phyloP scores from a whole-genome alignment of 2,797 vertebrate species.

The Enteromius argenteus region DNA sequence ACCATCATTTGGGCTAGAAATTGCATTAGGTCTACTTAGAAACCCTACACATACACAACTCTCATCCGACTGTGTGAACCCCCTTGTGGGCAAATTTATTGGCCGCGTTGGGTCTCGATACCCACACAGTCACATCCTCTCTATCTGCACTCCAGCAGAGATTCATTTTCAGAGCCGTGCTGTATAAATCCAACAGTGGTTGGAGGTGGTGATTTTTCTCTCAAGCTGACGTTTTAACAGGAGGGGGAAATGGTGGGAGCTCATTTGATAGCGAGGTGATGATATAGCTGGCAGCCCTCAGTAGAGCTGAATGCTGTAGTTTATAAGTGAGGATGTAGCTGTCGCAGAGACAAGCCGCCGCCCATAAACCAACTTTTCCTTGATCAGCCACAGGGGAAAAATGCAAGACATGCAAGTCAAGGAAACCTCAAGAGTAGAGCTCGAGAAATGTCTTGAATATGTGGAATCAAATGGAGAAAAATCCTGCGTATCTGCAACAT shows the following conservation, averaged over 20 bases:
- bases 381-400: conserved; percentile 59
- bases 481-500: not conserved
- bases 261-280: conserved; percentile 63
- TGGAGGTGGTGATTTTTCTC: conserved; percentile 75
- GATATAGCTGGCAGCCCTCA: conserved; percentile 69
- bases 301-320: conserved; percentile 72
- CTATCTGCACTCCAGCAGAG: conserved; percentile 63
- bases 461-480: not conserved
- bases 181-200: conserved; percentile 72
- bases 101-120: conserved; percentile 62
- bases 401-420: not conserved
- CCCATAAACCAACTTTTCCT: conserved; percentile 65
- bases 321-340: conserved; percentile 66
- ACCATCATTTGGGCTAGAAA: conserved; percentile 25
- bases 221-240: conserved; percentile 61
- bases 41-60: conserved; percentile 20
- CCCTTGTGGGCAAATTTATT: conserved; percentile 36
- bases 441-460: not conserved
- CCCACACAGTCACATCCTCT: conserved; percentile 62
- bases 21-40: conserved; percentile 54
- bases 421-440: not conserved
- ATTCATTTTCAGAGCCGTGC: conserved; percentile 63
- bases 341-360: conserved; percentile 59
- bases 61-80: conserved; percentile 45
- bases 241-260: conserved; percentile 63